Evolutionary conservation across 2,797 vertebrate species (phyloP), one percentile per base, ranked within the genome.

Genomic region (Rhinophrynus dorsalis): DNA sequence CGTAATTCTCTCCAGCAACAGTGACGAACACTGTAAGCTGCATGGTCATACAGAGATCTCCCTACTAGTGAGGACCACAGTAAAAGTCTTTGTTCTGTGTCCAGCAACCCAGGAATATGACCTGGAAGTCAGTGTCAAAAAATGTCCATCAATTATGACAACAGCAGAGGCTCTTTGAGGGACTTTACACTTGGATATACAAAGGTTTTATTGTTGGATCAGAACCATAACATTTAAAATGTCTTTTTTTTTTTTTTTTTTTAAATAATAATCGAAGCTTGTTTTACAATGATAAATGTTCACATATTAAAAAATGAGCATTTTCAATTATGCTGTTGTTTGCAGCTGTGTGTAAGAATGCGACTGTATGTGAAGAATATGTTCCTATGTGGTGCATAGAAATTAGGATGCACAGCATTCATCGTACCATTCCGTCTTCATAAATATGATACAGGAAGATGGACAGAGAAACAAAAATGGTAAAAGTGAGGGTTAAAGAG

Each of bases 111-210:
- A 59, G 11, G 29, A 33, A 20, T 37, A 57, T 56, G 52, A 57
- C 60, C 68, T 71, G 60, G 51, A 64, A 38, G 33, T 50, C 15
- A 23, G 26, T 50, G 24, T 40, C 44, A 70, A 48, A 50, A 44
- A 51, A 51, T 58, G 27, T 3, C 27, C 23, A 63, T 35, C 32
- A 26, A 33, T 38, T 44, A 62, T 23, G 47, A 38, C 40, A 33
- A 2, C 7, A 27, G 32, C 52, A 63, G 29, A 21, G 13, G 15
- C 6, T 55, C 8, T 21, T 32, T 6, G n/a, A 32, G 3, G 35
- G n/a, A 15, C 30, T 48, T 13, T 42, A 13, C 18, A 18, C 10
- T 6, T 50, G 2, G n/a, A 8, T 26, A 29, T 2, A 37, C 6
- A 35, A 24, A 27, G 11, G 35, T 32, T 5, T 10, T 24, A 38